Conservation (phyloP, 2,113 vertebrate species). For the Callorhinus ursinus region DNA sequence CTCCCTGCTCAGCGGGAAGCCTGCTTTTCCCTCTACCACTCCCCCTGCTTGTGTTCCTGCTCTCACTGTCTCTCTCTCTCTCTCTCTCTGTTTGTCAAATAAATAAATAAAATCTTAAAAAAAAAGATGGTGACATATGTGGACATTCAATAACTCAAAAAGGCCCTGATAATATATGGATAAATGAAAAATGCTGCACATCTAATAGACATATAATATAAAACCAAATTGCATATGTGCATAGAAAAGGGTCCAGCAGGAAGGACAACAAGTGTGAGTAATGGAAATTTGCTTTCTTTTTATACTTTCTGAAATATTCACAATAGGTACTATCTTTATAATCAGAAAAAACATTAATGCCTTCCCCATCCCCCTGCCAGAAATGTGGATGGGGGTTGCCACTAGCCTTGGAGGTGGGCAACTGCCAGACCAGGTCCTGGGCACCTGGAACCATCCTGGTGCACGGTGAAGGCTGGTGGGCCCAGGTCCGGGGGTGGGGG, state of each 20-base stretch:
- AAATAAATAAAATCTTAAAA: too few species aligned
- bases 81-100: too few species aligned
- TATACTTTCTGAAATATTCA: background rate
- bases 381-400: background rate
- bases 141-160: background rate
- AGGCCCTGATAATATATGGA: background rate
- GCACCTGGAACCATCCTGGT: background rate
- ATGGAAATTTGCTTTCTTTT: background rate
- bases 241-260: background rate
- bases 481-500: accelerated
- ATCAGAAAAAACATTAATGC: background rate
- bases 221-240: background rate
- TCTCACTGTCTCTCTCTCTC: too few species aligned
- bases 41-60: too few species aligned
- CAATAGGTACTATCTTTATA: background rate
- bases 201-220: background rate
- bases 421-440: background rate
- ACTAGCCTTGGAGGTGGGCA: background rate
- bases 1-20: too few species aligned
- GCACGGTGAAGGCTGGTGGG: background rate
- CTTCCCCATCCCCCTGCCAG: background rate
- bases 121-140: background rate
- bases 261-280: background rate
- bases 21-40: too few species aligned
- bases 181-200: background rate